phyloP scores from a whole-genome alignment of 2,113 vertebrate genomes.

The Synodontis membranacea region DNA sequence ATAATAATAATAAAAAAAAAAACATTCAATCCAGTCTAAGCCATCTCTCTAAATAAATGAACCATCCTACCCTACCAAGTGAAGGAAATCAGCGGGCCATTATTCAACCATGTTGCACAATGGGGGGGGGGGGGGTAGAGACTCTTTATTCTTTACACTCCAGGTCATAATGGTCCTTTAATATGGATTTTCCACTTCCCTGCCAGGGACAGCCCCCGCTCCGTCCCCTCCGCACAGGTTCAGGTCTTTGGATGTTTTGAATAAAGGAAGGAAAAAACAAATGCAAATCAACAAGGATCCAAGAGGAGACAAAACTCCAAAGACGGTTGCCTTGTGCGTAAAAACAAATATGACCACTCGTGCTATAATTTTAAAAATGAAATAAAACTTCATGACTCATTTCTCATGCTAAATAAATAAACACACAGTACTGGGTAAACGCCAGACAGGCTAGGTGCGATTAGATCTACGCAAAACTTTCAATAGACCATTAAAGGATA shows the following conservation, averaged over 20 bases:
- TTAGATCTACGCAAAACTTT: neutral
- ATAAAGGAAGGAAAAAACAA: conserved; percentile 39
- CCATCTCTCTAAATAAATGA: neutral
- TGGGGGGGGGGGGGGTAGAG: neutral
- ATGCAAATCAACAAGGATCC: conserved; percentile 52
- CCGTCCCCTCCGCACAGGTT: conserved; percentile 22
- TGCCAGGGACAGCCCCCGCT: conserved; percentile 49
- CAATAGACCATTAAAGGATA: neutral
- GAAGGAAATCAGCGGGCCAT: conserved; percentile 17
- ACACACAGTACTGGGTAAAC: neutral
- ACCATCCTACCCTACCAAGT: neutral
- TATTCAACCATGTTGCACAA: conserved; percentile 19
- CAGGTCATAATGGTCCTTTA: conserved; percentile 36
- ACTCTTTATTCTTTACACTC: conserved; percentile 30
- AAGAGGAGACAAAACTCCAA: conserved; percentile 32
- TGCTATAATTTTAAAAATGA: neutral
- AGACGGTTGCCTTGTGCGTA: conserved; percentile 24
- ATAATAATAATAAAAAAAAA: too few relatives aligned
- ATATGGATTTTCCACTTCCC: conserved; percentile 49
- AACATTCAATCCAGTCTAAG: neutral
- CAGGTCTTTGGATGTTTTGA: conserved; percentile 33
- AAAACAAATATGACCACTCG: neutral
- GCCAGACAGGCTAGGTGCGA: neutral
- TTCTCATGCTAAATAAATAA: neutral
- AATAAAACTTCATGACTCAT: neutral